A percentile compares a stretch with the other conserved stretches of the same genome.
Evolutionary conservation across 2,113 vertebrate genomes (phyloP).

Genomic region (Oreochromis tanganicae): DNA sequence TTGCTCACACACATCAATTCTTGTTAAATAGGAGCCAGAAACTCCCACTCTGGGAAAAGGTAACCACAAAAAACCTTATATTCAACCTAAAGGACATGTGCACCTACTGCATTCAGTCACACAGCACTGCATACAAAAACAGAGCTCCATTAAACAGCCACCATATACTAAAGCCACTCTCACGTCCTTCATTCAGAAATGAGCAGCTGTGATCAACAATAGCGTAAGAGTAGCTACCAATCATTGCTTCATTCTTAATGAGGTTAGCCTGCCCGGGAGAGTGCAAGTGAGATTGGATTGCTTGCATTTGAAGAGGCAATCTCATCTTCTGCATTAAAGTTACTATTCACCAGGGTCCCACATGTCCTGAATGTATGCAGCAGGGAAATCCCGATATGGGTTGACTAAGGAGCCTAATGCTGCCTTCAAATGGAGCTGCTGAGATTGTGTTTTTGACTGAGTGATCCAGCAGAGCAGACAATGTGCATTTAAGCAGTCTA

Average conservation of each 20-base stretch:
- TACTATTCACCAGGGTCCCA: conserved; percentile 16
- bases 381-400: conserved; percentile 21
- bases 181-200: conserved; percentile 1
- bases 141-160: not conserved
- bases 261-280: conserved; percentile 25
- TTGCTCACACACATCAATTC: not conserved
- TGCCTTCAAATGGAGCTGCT: not conserved
- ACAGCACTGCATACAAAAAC: not conserved
- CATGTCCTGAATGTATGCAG: conserved; percentile 1
- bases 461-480: not conserved
- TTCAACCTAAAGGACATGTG: not conserved
- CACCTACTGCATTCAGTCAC: not conserved
- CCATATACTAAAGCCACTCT: not conserved
- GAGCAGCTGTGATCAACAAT: conserved; percentile 20
- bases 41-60: not conserved
- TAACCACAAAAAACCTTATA: not conserved
- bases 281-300: conserved; percentile 31
- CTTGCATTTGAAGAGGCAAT: conserved; percentile 47
- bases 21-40: not conserved
- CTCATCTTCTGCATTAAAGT: conserved; percentile 45
- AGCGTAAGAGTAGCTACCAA: conserved; percentile 25
- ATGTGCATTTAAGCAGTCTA: not conserved
- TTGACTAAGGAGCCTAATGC: not conserved
- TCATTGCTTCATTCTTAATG: conserved; percentile 33
- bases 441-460: not conserved